Percentiles rank a stretch among this genome's conserved stretches.
Evolutionary conservation across 2,113 vertebrate species (phyloP).

Genomic region (Zingel zingel): DNA sequence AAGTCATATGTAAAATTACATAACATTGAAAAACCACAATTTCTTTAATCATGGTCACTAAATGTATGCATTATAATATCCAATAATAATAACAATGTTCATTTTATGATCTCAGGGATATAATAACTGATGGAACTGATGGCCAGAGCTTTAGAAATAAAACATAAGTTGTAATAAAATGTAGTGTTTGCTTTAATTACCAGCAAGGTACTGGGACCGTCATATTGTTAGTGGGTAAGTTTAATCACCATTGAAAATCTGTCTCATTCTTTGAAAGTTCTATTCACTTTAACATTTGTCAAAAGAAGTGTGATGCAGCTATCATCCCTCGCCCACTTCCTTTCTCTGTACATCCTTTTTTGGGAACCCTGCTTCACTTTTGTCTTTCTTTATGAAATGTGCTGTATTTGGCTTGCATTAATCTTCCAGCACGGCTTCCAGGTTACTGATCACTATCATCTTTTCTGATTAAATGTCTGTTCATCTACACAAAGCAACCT

Average conservation of each 20-base stretch:
- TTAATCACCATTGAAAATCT: neutral
- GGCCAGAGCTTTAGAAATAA: too few species aligned
- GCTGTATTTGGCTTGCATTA: neutral
- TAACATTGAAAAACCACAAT: too few species aligned
- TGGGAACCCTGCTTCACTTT: too few species aligned
- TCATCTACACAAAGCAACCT: slow-evolving; percentile 21
- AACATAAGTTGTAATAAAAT: neutral
- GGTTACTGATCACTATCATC: slow-evolving; percentile 17
- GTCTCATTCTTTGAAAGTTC: neutral
- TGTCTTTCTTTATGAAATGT: neutral
- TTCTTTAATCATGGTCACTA: too few species aligned
- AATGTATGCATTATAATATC: too few species aligned
- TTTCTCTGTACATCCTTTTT: neutral
- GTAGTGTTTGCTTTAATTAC: neutral
- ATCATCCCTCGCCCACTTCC: neutral
- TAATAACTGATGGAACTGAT: too few species aligned
- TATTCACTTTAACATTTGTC: neutral
- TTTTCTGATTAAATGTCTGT: neutral
- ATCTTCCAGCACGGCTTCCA: neutral
- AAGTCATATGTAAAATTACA: neutral
- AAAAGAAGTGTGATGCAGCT: rapidly evolving
- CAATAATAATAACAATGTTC: too few species aligned
- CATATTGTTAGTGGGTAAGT: neutral
- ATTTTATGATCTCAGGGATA: too few species aligned
- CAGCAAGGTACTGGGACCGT: neutral